phyloP scores from a whole-genome alignment of 23 tunicate species.

The Ciona savignyi region DNA sequence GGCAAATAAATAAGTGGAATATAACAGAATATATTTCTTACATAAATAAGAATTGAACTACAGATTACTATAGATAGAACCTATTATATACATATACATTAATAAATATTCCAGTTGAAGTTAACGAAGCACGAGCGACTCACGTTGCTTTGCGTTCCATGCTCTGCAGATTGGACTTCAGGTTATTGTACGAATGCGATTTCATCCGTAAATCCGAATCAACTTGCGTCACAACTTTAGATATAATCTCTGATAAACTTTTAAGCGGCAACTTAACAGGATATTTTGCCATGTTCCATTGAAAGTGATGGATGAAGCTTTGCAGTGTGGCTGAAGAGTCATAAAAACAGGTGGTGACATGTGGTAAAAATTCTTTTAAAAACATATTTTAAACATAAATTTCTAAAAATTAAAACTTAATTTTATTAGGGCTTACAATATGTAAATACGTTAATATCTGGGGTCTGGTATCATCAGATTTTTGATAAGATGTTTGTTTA shows the following conservation, averaged over 20 bases:
- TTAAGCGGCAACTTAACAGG: conserved; percentile 75
- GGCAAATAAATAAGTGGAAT: too few relatives aligned
- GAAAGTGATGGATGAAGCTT: conserved; percentile 76
- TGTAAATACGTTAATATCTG: too few relatives aligned
- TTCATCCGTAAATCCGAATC: conserved; percentile 73
- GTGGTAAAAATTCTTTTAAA: too few relatives aligned
- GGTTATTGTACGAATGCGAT: conserved; percentile 81
- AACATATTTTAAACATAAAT: too few relatives aligned
- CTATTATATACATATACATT: background rate
- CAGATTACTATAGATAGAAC: background rate
- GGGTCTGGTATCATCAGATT: too few relatives aligned
- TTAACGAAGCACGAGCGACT: background rate
- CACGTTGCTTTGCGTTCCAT: conserved; percentile 90
- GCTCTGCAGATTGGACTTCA: conserved; percentile 82
- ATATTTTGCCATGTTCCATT: conserved; percentile 91
- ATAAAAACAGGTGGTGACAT: too few relatives aligned
- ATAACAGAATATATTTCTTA: too few relatives aligned
- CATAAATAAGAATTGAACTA: too few relatives aligned
- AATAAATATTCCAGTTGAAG: background rate
- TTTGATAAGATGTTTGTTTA: too few relatives aligned
- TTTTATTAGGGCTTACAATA: too few relatives aligned
- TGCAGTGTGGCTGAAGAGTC: conserved; percentile 37
- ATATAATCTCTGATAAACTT: conserved; percentile 56
- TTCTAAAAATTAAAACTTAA: too few relatives aligned
- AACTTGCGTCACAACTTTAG: conserved; percentile 61